A percentile compares a stretch with the other conserved stretches of the same genome.
These are phyloP conservation scores for Mesitornis unicolor DNA, from an alignment of 2,113 vertebrate genomes.

Conservation along the genomic window DNA sequence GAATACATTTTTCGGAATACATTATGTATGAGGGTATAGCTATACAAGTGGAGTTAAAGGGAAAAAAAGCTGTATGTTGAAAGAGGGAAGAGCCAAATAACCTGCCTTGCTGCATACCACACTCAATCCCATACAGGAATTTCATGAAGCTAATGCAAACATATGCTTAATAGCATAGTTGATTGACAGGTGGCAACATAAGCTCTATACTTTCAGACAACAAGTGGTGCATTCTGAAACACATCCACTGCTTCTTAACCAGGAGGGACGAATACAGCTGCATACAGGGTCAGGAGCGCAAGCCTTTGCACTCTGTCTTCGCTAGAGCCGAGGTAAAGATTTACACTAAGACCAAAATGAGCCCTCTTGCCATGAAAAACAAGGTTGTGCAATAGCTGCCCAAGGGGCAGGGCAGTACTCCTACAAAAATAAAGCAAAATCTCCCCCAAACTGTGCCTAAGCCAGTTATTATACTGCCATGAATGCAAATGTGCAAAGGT, in stretches of 20 bases:
- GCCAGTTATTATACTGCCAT: not conserved
- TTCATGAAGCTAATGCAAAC: not conserved
- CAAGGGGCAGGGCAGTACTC: not conserved
- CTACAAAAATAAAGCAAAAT: not conserved
- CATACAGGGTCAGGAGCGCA: accelerated
- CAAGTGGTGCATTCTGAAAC: not conserved
- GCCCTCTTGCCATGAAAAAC: not conserved
- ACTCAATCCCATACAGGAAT: not conserved
- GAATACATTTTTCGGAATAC: not conserved
- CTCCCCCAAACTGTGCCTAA: not conserved
- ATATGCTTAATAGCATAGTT: not conserved
- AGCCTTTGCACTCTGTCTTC: not conserved
- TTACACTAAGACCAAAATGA: slow-evolving; percentile 8
- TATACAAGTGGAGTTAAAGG: not conserved
- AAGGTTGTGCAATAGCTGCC: not conserved
- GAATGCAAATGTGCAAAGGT: not conserved
- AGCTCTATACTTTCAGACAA: not conserved
- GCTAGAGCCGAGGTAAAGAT: not conserved
- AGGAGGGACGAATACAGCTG: accelerated
- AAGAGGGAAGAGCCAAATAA: not conserved
- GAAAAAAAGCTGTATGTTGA: not conserved
- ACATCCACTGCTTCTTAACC: not conserved
- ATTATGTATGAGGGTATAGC: not conserved
- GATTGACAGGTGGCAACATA: not conserved
- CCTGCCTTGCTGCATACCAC: not conserved